A percentile compares a stretch with the other conserved stretches of the same genome.
These are phyloP conservation scores for Aphelenchoides bicaudatus DNA, from an alignment of 2,888 invertebrate species.

Conservation along the genomic window DNA sequence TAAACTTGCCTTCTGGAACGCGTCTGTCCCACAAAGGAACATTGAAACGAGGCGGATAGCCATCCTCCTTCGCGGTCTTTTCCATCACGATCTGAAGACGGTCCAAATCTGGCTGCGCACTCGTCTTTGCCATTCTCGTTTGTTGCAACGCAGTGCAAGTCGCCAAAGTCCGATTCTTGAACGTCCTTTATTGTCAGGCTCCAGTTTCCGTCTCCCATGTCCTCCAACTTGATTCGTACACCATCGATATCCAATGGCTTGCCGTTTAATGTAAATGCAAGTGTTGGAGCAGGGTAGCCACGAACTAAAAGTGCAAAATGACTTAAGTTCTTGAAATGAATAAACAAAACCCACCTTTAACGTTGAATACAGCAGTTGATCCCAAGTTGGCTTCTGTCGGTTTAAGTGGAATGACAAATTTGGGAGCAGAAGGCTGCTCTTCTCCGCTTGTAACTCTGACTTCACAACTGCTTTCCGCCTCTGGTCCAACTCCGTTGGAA, in stretches of 20 bases:
- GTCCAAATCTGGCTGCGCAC: slow-evolving; percentile 43
- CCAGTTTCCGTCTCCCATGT: slow-evolving; percentile 70
- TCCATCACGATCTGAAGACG: too few species aligned
- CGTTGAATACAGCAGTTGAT: slow-evolving; percentile 68
- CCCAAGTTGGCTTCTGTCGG: slow-evolving; percentile 67
- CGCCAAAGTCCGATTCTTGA: slow-evolving; percentile 70
- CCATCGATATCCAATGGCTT: slow-evolving; percentile 40
- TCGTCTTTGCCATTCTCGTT: slow-evolving; percentile 77
- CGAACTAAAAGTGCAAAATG: too few species aligned
- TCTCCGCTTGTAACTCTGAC: slow-evolving; percentile 45
- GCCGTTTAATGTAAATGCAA: slow-evolving; percentile 61
- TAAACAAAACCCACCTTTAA: too few species aligned
- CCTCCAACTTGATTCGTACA: slow-evolving; percentile 61
- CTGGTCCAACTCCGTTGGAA: slow-evolving; percentile 39
- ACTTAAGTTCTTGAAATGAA: too few species aligned
- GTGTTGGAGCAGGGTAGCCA: slow-evolving; percentile 62
- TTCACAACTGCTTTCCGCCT: slow-evolving; percentile 35
- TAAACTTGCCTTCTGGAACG: slow-evolving; percentile 41
- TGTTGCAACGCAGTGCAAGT: slow-evolving; percentile 65
- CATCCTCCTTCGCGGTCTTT: too few species aligned
- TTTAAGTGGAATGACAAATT: slow-evolving; percentile 61
- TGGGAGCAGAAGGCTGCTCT: slow-evolving; percentile 55
- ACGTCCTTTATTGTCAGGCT: slow-evolving; percentile 77
- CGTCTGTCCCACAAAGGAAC: slow-evolving; percentile 71
- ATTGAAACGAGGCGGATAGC: slow-evolving; percentile 74